Conservation (phyloP, 2,797 vertebrate genomes). For the Cynodonichthys magdalenae region DNA sequence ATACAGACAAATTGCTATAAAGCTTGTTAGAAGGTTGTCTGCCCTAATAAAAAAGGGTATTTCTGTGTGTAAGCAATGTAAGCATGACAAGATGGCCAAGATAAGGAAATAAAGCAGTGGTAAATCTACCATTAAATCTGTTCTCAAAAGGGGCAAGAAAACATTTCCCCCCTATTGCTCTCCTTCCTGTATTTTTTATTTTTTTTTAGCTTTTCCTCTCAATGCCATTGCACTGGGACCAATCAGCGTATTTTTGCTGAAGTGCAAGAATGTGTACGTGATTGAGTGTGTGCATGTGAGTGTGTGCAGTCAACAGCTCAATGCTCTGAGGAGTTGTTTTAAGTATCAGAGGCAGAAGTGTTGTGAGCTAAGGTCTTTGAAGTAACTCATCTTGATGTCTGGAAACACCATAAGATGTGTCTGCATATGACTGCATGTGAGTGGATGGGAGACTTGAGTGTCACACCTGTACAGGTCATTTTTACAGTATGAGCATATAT, state of each 20-base stretch:
- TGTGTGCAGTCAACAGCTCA: constrained; percentile 36
- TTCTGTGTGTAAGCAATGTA: constrained; percentile 20
- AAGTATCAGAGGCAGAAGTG: constrained; percentile 58
- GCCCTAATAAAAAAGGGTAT: constrained; percentile 33
- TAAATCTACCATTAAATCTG: constrained; percentile 53
- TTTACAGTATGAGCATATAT: constrained; percentile 1
- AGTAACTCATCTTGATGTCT: constrained; percentile 62
- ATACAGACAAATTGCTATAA: constrained; percentile 14
- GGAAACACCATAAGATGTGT: constrained; percentile 55
- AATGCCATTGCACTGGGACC: constrained; percentile 67
- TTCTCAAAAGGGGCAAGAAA: constrained; percentile 27
- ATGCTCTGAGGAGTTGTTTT: constrained; percentile 54
- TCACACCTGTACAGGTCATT: constrained; percentile 3
- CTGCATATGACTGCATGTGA: not conserved
- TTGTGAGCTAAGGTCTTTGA: constrained; percentile 58
- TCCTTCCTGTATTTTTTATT: constrained; percentile 13
- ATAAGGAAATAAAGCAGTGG: constrained; percentile 34
- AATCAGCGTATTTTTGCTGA: constrained; percentile 73
- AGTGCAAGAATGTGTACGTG: constrained; percentile 37
- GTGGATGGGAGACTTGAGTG: constrained; percentile 8
- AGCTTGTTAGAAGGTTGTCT: constrained; percentile 39
- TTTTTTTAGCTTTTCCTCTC: constrained; percentile 31
- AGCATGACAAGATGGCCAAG: constrained; percentile 21
- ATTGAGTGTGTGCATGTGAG: constrained; percentile 13
- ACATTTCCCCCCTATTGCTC: constrained; percentile 1